Evolutionary conservation across 2,888 invertebrate species (phyloP), one percentile per base, ranked within the genome.

Genomic region (Yponomeuta plumbellus): DNA sequence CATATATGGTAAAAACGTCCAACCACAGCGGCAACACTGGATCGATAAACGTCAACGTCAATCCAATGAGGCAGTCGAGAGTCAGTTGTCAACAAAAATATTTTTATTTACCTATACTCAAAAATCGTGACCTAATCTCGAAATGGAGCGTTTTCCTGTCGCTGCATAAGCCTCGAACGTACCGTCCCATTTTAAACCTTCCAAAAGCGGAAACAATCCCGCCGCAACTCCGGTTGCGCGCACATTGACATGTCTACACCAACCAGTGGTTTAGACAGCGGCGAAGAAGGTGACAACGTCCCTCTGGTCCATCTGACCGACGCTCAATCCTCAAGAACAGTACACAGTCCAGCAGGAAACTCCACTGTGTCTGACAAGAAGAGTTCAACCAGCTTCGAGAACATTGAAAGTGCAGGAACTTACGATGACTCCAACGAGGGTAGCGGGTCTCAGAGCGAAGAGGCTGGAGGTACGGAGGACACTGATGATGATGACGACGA

Each of bases 261-360:
- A 65, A 71, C 74, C 65, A 80, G 71, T 71, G 76, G 78, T 68
- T 73, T 86, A 67, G 87, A 86, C 71, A 79, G 74, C 62, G 88
- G 44, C 44, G 44, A 88, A 68, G 87, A 88, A 68, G 72, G 87
- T 67, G 87, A 84, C 67, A 83, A 83, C 73, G 81, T 87, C n/a
- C 81, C 84, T 22, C 74, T 88, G 23, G 88, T 88, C 44, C 83
- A 86, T 64, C 85, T 88, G 88, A 84, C 83, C 64, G 89, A 88
- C 66, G 83, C 88, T 0, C 88, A 88, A 68, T 87, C 88, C 5
- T 79, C 84, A 0, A 78, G 83, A 68, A 78, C 21, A 11, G 13
- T 13, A 59, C 21, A 13, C 21, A 59, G 21, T 21, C 13, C 59
- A 8, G 20, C 22, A 80, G 58, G 85, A 81, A 59, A 77, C 80